Evolutionary conservation across 2,888 invertebrate species (phyloP), one percentile per base, ranked within the genome.

Genomic region (Noctua janthe): DNA sequence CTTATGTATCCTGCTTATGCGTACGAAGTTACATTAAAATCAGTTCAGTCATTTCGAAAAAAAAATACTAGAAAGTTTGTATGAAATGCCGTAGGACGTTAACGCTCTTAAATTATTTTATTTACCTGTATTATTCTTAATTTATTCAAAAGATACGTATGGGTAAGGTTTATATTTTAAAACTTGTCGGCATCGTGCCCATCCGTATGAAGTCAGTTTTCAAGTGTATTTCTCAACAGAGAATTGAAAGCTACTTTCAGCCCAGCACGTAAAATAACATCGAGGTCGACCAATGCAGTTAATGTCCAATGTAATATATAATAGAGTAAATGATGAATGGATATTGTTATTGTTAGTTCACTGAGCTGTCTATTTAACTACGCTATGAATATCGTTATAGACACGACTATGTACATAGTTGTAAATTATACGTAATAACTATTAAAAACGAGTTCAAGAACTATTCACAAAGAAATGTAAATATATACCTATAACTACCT

Each of bases 331-430:
- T 80, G 71, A 75, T 71, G 54, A 62, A 80, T 71, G 71, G 70
- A 86, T 77, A 75, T 47, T 71, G 70, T 75, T 59, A 85, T 77
- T 69, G 64, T 71, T 76, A 77, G 76, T 80, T 80, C 72, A 87
- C 39, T 62, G 62, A 49, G 69, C 70, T 80, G 75, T 75, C 79
- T 23, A 71, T 75, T 51, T 62, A 64, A 83, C 47, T 39, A n/a
- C 15, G 64, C 20, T 43, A 35, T 62, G 29, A 17, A 47, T 81
- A 13, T 72, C 17, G 43, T 64, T 67, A 64, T 43, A 51, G 51
- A 54, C 47, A 74, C n/a, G 11, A n/a, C 10, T n/a, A 13, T 6
- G 29, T 47, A 43, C 43, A 39, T 39, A 4, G 23, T 23, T 56
- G 20, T 62, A 47, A 49, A 17, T 47, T 43, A 29, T 35, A 15